Percentiles rank a stretch among this genome's conserved stretches.
phyloP scores from a whole-genome alignment of 2,888 invertebrate species.

The Perizoma flavofasciatum region DNA sequence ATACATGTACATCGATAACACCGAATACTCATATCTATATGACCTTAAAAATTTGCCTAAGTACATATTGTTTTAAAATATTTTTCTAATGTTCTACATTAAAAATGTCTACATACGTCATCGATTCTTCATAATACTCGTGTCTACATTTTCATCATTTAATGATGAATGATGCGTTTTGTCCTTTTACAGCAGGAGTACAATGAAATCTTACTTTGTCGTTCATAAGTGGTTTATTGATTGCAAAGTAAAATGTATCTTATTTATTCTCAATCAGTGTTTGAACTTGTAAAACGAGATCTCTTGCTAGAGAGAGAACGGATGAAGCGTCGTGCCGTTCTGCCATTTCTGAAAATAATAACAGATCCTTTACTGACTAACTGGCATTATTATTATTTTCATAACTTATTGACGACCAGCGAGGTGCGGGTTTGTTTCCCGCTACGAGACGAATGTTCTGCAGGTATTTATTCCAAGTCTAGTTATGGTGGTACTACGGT shows the following conservation, averaged over 20 bases:
- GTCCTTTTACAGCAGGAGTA: neutral
- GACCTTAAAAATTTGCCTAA: neutral
- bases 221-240: neutral
- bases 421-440: no score
- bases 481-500: no score
- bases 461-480: no score
- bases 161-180: slow-evolving; percentile 16
- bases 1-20: slow-evolving; percentile 24
- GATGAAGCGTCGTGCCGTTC: slow-evolving; percentile 95
- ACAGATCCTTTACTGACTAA: neutral
- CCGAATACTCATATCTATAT: slow-evolving; percentile 25
- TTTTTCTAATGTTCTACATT: slow-evolving; percentile 32
- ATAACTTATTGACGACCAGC: no score
- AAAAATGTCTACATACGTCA: slow-evolving; percentile 17
- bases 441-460: no score
- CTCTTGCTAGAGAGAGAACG: slow-evolving; percentile 92
- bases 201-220: neutral
- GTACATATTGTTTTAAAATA: slow-evolving; percentile 24
- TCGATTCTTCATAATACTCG: slow-evolving; percentile 14
- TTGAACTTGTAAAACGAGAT: slow-evolving; percentile 94
- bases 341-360: slow-evolving; percentile 93
- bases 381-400: no score
- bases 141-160: slow-evolving; percentile 17
- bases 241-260: slow-evolving; percentile 46
- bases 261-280: slow-evolving; percentile 96